Evolutionary conservation across 2,888 invertebrate genomes (phyloP).

Genomic region (Oasisia sp.): DNA sequence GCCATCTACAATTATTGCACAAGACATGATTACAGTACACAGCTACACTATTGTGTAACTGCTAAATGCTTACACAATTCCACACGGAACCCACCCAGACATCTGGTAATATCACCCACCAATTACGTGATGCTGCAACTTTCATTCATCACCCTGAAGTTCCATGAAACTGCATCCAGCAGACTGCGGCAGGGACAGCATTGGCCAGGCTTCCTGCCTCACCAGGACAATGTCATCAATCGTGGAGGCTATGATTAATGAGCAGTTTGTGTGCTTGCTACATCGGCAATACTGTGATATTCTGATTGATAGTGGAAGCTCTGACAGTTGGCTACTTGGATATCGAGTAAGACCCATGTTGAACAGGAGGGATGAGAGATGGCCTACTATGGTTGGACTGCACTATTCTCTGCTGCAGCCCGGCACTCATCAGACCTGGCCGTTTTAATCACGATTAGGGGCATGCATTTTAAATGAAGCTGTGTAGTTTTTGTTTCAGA

Average conservation of each 20-base stretch:
- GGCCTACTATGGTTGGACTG: not conserved
- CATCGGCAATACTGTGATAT: not conserved
- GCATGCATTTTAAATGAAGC: not conserved
- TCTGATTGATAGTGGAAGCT: not conserved
- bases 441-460: not conserved
- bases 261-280: not conserved
- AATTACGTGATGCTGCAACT: not conserved
- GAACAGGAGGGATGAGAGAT: not conserved
- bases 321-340: not conserved
- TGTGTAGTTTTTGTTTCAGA: not conserved
- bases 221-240: not conserved
- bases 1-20: not conserved
- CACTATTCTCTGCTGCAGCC: not conserved
- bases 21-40: not conserved
- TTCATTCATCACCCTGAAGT: constrained; percentile 1
- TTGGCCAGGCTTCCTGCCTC: not conserved
- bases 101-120: not conserved
- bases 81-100: not conserved
- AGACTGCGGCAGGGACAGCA: not conserved
- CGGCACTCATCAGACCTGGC: not conserved
- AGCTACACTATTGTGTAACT: not conserved
- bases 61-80: not conserved
- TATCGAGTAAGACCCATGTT: not conserved
- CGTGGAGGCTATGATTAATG: not conserved
- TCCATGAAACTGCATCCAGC: not conserved